These are phyloP conservation scores for Chaunax sp. DNA, from an alignment of 2,797 vertebrate genomes.

Conservation along the genomic window DNA sequence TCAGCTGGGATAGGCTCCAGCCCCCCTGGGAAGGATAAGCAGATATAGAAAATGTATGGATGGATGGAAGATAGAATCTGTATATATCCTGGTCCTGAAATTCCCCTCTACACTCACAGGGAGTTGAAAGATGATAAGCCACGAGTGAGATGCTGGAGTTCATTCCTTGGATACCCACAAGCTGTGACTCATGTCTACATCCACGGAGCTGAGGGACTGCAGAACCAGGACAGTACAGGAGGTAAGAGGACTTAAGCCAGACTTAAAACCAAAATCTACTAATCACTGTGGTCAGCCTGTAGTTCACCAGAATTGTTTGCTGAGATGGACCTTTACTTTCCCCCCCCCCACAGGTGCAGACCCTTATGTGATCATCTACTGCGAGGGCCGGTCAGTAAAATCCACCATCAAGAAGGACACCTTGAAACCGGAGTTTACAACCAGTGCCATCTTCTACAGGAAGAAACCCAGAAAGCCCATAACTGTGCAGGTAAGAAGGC, in stretches of 20 bases:
- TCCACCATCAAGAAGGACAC: slow-evolving; percentile 83
- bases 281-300: background rate
- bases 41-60: too few relatives aligned
- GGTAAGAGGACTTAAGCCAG: slow-evolving; percentile 60
- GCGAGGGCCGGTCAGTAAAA: slow-evolving; percentile 83
- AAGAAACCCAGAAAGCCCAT: slow-evolving; percentile 87
- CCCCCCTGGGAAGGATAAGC: too few relatives aligned
- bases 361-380: slow-evolving; percentile 91
- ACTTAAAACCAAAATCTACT: background rate
- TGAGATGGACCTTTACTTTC: background rate
- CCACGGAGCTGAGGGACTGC: slow-evolving; percentile 85
- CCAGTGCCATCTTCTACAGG: slow-evolving; percentile 90
- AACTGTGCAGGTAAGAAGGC: slow-evolving; percentile 87
- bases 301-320: background rate
- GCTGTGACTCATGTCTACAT: slow-evolving; percentile 89
- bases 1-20: too few relatives aligned
- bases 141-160: slow-evolving; percentile 84
- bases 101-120: slow-evolving; percentile 71
- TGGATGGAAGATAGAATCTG: too few relatives aligned
- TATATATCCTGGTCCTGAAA: background rate
- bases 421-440: slow-evolving; percentile 83
- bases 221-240: slow-evolving; percentile 81
- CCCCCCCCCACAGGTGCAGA: slow-evolving; percentile 84
- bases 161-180: slow-evolving; percentile 88
- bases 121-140: slow-evolving; percentile 90